These are phyloP conservation scores for Hafferia zeledoni DNA, from an alignment of 2,797 vertebrate genomes.

Conservation along the genomic window DNA sequence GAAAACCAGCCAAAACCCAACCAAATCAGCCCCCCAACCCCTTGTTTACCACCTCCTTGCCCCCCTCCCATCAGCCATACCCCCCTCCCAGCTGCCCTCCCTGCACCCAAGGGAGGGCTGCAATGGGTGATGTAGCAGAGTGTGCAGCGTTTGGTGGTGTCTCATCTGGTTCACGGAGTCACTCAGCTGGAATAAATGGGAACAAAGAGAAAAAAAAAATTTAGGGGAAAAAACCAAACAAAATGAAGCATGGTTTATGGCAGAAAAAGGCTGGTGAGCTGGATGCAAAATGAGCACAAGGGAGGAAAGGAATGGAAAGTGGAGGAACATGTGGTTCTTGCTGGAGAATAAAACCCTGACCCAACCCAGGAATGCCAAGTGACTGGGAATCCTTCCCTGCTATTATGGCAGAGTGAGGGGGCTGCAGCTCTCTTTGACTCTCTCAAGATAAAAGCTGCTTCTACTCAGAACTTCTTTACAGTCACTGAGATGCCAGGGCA, in stretches of 20 bases:
- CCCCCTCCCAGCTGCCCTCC: slow-evolving; percentile 41
- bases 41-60: slow-evolving; percentile 12
- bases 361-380: not conserved
- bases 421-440: not conserved
- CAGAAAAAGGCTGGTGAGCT: slow-evolving; percentile 2
- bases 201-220: slow-evolving; percentile 73
- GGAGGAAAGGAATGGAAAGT: not conserved
- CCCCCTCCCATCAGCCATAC: not conserved
- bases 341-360: not conserved
- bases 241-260: slow-evolving; percentile 43
- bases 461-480: not conserved
- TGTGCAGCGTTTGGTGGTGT: slow-evolving; percentile 68
- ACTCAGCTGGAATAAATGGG: slow-evolving; percentile 80
- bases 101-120: slow-evolving; percentile 61
- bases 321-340: not conserved
- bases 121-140: slow-evolving; percentile 55
- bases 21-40: slow-evolving; percentile 14
- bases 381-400: not conserved
- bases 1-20: slow-evolving; percentile 19
- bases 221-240: slow-evolving; percentile 51
- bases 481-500: not conserved
- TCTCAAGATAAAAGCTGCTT: not conserved
- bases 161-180: slow-evolving; percentile 72
- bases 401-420: not conserved
- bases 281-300: not conserved